phyloP scores from a whole-genome alignment of 2,113 vertebrate genomes.

The Dissostichus mawsoni region DNA sequence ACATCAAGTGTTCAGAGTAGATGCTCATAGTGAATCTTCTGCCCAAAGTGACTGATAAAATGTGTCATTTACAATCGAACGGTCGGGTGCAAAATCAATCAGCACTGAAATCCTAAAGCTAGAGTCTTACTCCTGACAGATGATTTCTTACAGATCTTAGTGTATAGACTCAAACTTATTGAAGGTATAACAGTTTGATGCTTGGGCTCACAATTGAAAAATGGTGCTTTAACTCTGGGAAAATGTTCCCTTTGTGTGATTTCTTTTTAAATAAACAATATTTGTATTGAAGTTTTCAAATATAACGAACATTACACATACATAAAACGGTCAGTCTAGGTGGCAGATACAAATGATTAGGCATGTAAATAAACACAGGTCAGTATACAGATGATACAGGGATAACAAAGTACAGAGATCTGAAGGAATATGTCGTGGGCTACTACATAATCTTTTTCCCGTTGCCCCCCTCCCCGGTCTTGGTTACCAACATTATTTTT shows the following conservation, averaged over 20 bases:
- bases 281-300: too few species aligned
- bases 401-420: too few species aligned
- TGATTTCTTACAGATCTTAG: background rate
- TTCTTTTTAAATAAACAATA: too few species aligned
- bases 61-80: background rate
- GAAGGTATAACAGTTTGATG: background rate
- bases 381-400: too few species aligned
- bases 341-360: too few species aligned
- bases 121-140: background rate
- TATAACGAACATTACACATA: too few species aligned
- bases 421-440: too few species aligned
- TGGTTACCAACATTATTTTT: too few species aligned
- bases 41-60: background rate
- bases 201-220: background rate
- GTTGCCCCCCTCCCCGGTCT: too few species aligned
- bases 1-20: background rate
- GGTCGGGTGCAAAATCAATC: background rate
- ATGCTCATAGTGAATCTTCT: background rate
- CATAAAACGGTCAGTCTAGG: too few species aligned
- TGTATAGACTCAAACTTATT: background rate
- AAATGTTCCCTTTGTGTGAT: constrained; percentile 3
- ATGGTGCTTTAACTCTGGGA: background rate
- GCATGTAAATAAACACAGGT: too few species aligned
- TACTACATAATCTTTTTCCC: too few species aligned
- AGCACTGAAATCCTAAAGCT: background rate